Percentiles rank a stretch among this genome's conserved stretches.
phyloP scores from a whole-genome alignment of 2,113 vertebrate genomes.

The Anhinga rufa region DNA sequence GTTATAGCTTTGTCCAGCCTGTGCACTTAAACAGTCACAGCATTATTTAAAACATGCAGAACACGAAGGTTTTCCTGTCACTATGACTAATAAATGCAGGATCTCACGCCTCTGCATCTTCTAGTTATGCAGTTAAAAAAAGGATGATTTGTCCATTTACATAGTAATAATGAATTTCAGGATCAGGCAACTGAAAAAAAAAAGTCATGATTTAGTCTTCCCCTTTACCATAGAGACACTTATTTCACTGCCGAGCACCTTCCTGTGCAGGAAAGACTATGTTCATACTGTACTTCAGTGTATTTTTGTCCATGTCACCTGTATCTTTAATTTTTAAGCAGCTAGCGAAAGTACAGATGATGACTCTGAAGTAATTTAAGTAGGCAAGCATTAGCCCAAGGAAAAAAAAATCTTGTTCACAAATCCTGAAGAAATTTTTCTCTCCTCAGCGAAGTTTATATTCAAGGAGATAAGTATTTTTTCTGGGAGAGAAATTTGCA shows the following conservation, averaged over 20 bases:
- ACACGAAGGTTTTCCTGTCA: not conserved
- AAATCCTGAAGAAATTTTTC: not conserved
- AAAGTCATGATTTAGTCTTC: not conserved
- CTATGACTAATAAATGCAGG: not conserved
- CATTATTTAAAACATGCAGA: not conserved
- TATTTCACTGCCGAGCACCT: not conserved
- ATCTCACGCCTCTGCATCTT: not conserved
- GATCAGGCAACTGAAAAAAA: not conserved
- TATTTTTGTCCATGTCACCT: not conserved
- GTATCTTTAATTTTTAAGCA: not conserved
- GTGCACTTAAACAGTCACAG: not conserved
- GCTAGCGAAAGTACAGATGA: not conserved
- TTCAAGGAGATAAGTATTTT: not conserved
- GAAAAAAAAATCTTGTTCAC: not conserved
- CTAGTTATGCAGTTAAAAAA: not conserved
- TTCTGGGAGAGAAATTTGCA: not conserved
- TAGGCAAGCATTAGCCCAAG: not conserved
- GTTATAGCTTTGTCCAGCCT: not conserved
- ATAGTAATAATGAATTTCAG: not conserved
- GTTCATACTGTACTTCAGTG: not conserved
- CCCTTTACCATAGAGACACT: not conserved
- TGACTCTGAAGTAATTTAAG: not conserved
- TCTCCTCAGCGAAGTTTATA: not conserved
- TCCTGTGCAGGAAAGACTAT: not conserved
- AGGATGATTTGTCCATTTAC: not conserved